A percentile compares a stretch with the other conserved stretches of the same genome.
Evolutionary conservation across 2,797 vertebrate species (phyloP).

Genomic region (Anguilla anguilla): DNA sequence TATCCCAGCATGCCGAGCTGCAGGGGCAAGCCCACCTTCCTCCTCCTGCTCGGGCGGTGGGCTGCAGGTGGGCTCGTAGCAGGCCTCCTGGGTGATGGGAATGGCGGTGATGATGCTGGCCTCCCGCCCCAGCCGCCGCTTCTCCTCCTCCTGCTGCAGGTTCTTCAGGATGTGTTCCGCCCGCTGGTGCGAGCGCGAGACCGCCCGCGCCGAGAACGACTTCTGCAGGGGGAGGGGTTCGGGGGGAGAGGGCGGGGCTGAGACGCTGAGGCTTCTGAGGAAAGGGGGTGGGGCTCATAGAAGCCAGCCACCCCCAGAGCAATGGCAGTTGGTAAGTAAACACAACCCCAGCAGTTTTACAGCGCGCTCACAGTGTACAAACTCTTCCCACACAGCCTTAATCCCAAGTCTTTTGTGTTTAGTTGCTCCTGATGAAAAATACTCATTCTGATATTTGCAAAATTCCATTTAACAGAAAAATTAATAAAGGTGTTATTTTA

Average conservation of each 20-base stretch:
- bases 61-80: slow-evolving; percentile 94
- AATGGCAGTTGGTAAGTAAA: background rate
- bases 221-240: slow-evolving; percentile 73
- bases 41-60: slow-evolving; percentile 95
- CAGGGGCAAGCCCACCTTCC: slow-evolving; percentile 80
- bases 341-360: background rate
- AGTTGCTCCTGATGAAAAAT: slow-evolving; percentile 7
- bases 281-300: background rate
- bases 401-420: background rate
- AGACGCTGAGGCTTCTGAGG: background rate
- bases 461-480: background rate
- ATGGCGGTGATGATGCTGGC: slow-evolving; percentile 98
- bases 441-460: background rate
- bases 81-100: slow-evolving; percentile 94
- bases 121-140: slow-evolving; percentile 91
- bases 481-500: background rate
- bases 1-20: background rate
- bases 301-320: background rate
- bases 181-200: slow-evolving; percentile 95
- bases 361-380: background rate
- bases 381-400: background rate
- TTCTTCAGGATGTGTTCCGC: slow-evolving; percentile 98
- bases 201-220: slow-evolving; percentile 95
- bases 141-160: slow-evolving; percentile 97
- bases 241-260: slow-evolving; percentile 7